Base-by-base conservation (phyloP, 2,113 vertebrate species). In the Platysteira castanea region DNA sequence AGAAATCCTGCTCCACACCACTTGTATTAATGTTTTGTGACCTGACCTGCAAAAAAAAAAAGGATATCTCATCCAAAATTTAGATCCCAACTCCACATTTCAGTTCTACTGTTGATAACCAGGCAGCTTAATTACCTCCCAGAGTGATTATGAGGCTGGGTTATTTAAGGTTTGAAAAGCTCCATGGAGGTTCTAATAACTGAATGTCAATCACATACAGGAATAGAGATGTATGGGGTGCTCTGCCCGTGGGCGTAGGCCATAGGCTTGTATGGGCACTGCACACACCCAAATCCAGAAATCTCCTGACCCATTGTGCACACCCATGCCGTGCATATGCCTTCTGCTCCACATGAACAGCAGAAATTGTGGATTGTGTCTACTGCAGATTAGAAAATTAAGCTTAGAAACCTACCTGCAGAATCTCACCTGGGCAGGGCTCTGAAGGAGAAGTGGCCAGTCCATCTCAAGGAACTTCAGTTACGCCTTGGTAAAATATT, bases 161-260 rank as follows among this genome's bases (percentile, higher is more conserved):
- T 96, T 96, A 97, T 95, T 97, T 97, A 97, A 97, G 83, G 73
- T 88, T 97, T 96, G 79, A 93, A 96, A 96, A 96, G 93, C 93
- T 93, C 95, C 70, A 2, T 88, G 90, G 93, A 92, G 90, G 83
- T 60, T 95, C 76, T 95, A 96, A 93, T 96, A 94, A 86, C 64
- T 75, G 83, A 74, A 81, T 92, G 59, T 84, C 91, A 95, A 18
- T 94, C 87, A 90, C 0, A 1, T 30, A 60, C 35, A 85, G 47
- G 44, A 94, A 88, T n/a, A 83, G 57, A 87, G 82, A 84, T 37
- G 37, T 75, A 23, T 10, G 0, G 60, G 60, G 80, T 44, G 46
- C 61, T 42, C 54, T 85, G 78, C 59, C 49, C 0, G 0, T 0
- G 5, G 76, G 35, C 42, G 39, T 39, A 64, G 33, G 39, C 33